These are phyloP conservation scores for Turritopsis dohrnii DNA, from an alignment of 30 jellyfish, hydroid and myxozoan genomes.

Conservation along the genomic window DNA sequence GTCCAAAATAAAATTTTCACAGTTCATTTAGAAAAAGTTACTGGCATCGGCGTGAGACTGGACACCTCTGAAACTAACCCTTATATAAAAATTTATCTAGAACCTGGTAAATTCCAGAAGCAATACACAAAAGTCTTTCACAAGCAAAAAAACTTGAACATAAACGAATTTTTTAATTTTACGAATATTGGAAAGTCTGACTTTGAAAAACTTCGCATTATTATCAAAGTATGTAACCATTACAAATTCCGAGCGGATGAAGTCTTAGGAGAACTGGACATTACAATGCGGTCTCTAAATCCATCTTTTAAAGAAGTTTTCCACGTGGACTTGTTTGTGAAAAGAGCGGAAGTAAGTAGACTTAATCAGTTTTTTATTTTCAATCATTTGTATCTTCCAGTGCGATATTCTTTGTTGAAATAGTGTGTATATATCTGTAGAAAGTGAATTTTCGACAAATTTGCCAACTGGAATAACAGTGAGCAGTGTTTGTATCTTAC, in stretches of 20 bases:
- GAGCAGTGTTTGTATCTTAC: too few species aligned
- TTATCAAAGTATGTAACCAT: constrained; percentile 60
- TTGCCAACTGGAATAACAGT: too few species aligned
- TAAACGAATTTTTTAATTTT: constrained; percentile 49
- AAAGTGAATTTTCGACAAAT: too few species aligned
- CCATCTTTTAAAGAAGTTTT: constrained; percentile 44
- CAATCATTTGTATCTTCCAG: too few species aligned
- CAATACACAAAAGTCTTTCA: constrained; percentile 66
- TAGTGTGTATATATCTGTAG: too few species aligned
- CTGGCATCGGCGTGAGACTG: constrained; percentile 53
- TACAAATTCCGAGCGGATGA: constrained; percentile 49
- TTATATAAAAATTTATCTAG: constrained; percentile 51
- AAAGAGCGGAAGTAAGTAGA: constrained; percentile 46
- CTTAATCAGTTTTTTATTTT: too few species aligned
- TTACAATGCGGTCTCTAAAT: constrained; percentile 49
- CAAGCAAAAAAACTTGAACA: constrained; percentile 63
- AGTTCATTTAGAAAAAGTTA: constrained; percentile 47
- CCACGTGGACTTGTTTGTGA: constrained; percentile 50
- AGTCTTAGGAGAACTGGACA: constrained; percentile 74
- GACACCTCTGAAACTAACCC: constrained; percentile 56
- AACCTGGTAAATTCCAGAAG: constrained; percentile 85
- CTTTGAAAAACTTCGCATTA: constrained; percentile 44
- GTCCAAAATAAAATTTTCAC: constrained; percentile 33
- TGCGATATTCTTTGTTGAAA: too few species aligned
- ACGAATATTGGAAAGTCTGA: constrained; percentile 45